Evolutionary conservation across 2,113 vertebrate species (phyloP), one percentile per base, ranked within the genome.

Genomic region (Malurus elegans): DNA sequence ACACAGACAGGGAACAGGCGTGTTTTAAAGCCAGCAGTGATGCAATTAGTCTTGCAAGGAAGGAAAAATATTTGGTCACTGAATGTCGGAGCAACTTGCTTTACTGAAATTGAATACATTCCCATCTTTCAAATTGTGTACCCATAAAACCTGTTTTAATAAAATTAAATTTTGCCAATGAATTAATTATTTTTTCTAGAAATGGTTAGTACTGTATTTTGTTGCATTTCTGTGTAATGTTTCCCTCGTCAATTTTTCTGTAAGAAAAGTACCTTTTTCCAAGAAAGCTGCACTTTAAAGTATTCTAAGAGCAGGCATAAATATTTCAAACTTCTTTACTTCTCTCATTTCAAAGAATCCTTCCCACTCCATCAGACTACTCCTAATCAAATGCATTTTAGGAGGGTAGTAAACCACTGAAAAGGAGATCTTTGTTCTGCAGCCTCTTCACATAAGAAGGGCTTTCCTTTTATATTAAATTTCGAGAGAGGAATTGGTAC

Each of bases 1-100:
- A 31, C 0, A 0, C 11, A 69, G 57, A 10, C 57, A 70, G 31
- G 26, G 20, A 64, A 14, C 12, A 53, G 6, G 8, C 3, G 0
- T 8, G 15, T 44, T 76, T 53, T 57, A 25, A 70, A 69, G 24
- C 20, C 21, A 36, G 48, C 4, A 65, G 21, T 10, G 73, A 36
- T 8, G 8, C 47, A 34, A 18, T 12, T 4, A 23, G 7, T 32
- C 38, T 42, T 18, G 15, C 3, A 14, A 78, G 24, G 36, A 38
- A 53, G 16, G 28, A 56, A 73, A 69, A 76, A 67, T 42, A 48
- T 42, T 42, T 62, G 17, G 28, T n/a, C 16, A 23, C 15, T 34
- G 42, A 40, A 47, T 1, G 5, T 56, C 20, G 36, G 58, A 86
- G 14, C 12, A 34, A 18, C 12, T 56, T 26, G 4, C 4, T 19